phyloP scores from a whole-genome alignment of 2,888 invertebrate species.

The Thelaira solivaga region DNA sequence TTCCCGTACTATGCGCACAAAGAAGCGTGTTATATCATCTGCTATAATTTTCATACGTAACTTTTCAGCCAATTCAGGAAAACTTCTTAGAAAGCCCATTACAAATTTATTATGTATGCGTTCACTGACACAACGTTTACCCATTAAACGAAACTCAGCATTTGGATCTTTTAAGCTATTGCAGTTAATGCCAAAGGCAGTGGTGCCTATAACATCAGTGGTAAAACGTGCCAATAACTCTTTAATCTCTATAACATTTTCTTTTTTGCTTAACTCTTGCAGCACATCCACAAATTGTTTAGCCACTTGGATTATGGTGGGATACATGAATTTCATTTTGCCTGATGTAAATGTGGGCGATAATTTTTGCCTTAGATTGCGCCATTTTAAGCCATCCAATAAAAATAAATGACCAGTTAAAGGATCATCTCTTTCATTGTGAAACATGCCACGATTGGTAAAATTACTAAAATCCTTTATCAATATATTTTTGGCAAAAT shows the following conservation, averaged over 20 bases:
- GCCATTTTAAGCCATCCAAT: constrained; percentile 74
- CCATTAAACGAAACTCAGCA: constrained; percentile 73
- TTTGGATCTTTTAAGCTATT: constrained; percentile 75
- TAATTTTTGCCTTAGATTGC: constrained; percentile 67
- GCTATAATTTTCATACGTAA: constrained; percentile 65
- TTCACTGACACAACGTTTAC: constrained; percentile 64
- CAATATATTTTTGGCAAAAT: constrained; percentile 64
- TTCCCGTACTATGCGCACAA: constrained; percentile 70
- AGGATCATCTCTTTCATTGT: constrained; percentile 62
- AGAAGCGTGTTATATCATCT: constrained; percentile 75
- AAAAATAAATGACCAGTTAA: constrained; percentile 65
- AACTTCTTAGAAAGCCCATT: constrained; percentile 59
- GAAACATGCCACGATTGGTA: constrained; percentile 61
- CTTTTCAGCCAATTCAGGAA: constrained; percentile 66
- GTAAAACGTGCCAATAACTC: constrained; percentile 49
- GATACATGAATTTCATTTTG: constrained; percentile 71
- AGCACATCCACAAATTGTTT: constrained; percentile 61
- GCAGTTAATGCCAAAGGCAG: constrained; percentile 78
- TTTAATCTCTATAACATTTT: constrained; percentile 59
- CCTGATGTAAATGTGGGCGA: constrained; percentile 70
- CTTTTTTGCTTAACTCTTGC: background rate
- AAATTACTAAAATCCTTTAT: constrained; percentile 68
- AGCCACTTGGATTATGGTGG: constrained; percentile 65
- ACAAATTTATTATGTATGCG: constrained; percentile 59
- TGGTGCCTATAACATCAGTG: constrained; percentile 77